Percentiles rank a stretch among this genome's conserved stretches.
phyloP scores from a whole-genome alignment of 2,113 vertebrate species.

The Cygnus atratus region DNA sequence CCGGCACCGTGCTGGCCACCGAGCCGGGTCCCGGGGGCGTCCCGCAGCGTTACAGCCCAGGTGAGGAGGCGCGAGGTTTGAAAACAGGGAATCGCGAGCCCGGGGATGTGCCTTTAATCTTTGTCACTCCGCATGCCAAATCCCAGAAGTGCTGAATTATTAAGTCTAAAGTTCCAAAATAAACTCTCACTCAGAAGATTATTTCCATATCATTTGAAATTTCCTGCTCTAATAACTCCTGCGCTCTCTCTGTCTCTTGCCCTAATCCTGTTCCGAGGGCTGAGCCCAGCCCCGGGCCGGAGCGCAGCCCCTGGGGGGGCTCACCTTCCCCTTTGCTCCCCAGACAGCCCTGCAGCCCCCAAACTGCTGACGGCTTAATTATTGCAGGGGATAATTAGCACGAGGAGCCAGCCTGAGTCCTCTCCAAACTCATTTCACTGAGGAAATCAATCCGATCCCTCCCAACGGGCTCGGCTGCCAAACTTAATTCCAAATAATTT shows the following conservation, averaged over 20 bases:
- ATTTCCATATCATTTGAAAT: conserved; percentile 74
- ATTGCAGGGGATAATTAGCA: conserved; percentile 62
- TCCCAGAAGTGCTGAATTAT: conserved; percentile 70
- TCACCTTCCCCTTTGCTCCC: conserved; percentile 49
- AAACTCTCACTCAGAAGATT: conserved; percentile 66
- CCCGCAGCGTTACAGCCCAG: background rate
- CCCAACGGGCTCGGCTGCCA: conserved; percentile 64
- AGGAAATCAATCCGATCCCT: conserved; percentile 71
- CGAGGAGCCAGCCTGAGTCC: conserved; percentile 36
- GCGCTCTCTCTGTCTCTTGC: conserved; percentile 37
- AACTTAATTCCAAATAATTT: conserved; percentile 64
- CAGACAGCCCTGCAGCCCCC: conserved; percentile 19
- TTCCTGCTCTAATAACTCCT: conserved; percentile 74
- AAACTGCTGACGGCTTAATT: conserved; percentile 64
- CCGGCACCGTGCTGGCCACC: background rate
- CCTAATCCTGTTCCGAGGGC: conserved; percentile 54
- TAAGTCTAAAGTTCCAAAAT: conserved; percentile 72
- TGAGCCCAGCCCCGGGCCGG: conserved; percentile 16
- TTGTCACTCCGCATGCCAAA: conserved; percentile 66
- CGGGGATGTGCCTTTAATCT: conserved; percentile 62
- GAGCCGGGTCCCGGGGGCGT: no score
- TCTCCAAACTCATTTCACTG: conserved; percentile 66
- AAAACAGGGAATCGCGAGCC: background rate
- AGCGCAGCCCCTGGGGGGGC: conserved; percentile 19
- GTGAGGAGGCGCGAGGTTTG: background rate